These are phyloP conservation scores for Pterois miles DNA, from an alignment of 2,797 vertebrate genomes.

Conservation along the genomic window DNA sequence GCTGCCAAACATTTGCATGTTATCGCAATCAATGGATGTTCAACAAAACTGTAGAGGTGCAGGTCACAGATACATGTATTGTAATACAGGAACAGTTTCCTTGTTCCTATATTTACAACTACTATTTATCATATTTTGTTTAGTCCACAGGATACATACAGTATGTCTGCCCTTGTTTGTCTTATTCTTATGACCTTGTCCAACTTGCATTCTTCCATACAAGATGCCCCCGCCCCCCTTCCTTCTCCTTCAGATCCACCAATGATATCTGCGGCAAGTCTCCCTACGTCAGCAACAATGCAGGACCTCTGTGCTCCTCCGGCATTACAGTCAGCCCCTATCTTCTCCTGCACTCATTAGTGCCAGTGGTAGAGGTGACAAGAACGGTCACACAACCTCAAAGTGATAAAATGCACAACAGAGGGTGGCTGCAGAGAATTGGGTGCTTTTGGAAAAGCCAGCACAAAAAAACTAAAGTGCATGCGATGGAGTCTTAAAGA, in stretches of 20 bases:
- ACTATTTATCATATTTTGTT: conserved; percentile 54
- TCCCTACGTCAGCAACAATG: conserved; percentile 81
- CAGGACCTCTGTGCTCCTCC: conserved; percentile 76
- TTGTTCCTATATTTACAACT: neutral
- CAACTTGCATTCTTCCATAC: conserved; percentile 66
- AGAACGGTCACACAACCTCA: conserved; percentile 74
- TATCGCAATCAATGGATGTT: neutral
- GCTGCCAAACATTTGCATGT: conserved; percentile 7
- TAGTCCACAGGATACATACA: conserved; percentile 49
- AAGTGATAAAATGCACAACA: conserved; percentile 72
- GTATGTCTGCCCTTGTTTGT: conserved; percentile 71
- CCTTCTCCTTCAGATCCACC: conserved; percentile 62
- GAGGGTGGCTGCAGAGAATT: conserved; percentile 65
- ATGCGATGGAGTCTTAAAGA: conserved; percentile 62
- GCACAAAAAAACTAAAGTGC: conserved; percentile 49
- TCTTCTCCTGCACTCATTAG: conserved; percentile 79
- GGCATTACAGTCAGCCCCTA: conserved; percentile 72
- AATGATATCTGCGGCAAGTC: conserved; percentile 69
- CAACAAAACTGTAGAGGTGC: conserved; percentile 1
- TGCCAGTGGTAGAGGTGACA: conserved; percentile 78
- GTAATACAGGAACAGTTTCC: conserved; percentile 1
- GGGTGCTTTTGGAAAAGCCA: conserved; percentile 44
- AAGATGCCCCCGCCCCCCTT: conserved; percentile 51
- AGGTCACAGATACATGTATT: conserved; percentile 9
- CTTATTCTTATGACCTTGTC: conserved; percentile 79